Evolutionary conservation across 2,113 vertebrate genomes (phyloP), one percentile per base, ranked within the genome.

Genomic region (Poeciliopsis prolifica): DNA sequence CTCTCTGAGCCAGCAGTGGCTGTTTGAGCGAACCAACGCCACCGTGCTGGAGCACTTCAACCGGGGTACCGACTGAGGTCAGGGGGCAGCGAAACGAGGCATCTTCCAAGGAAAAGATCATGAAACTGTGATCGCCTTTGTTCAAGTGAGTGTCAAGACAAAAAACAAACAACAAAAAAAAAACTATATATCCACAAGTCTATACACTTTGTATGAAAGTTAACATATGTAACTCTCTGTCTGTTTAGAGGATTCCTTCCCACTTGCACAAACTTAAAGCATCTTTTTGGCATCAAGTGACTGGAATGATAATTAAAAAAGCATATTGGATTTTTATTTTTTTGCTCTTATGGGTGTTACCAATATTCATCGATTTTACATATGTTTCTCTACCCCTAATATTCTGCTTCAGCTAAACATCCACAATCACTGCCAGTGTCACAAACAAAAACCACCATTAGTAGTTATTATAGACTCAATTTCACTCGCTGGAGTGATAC

Each of bases 1-100:
- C 1, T 86, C 88, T 5, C 81, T 61, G 3, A 87, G 78, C 48
- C 92, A 93, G 79, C 91, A 77, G 81, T 93, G 92, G 92, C 54
- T 84, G 28, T 93, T 92, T 13, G 90, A 92, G 85, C 86, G 77
- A 12, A 93, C 89, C 80, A 93, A 93, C 44, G 24, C 69, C 81
- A 93, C 91, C 24, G 87, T 92, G 69, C 84, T 93, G 84, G 89
- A 93, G 30, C 84, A 37, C 51, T 92, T 93, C 81, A 91, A 92
- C 86, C 68, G 58, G 9, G 68, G 42, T 35, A 9, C 67, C 31
- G 74, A 88, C 60, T 86, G 80, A 86, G 40, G 31, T 61, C 1
- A 64, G 29, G 0, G 35, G 14, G 24, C 26, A 6, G 15, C 12
- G 62, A 68, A 37, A 30, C 14, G n/a, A 73, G n/a, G 42, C 17